A percentile compares a stretch with the other conserved stretches of the same genome.
These are phyloP conservation scores for Tipula lateralis DNA, from an alignment of 2,888 invertebrate species.

Conservation along the genomic window DNA sequence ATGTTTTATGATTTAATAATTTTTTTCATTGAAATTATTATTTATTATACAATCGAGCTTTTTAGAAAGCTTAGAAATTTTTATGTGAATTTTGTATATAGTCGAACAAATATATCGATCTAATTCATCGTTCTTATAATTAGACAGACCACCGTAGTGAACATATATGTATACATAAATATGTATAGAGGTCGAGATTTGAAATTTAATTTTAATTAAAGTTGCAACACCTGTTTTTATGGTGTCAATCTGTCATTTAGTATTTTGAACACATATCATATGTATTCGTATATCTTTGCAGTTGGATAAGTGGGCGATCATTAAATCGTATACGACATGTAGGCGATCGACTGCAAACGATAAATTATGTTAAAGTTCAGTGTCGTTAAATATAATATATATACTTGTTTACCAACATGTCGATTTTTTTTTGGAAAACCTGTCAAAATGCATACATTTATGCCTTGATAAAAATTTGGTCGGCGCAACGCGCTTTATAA, in stretches of 20 bases:
- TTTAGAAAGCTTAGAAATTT: not conserved
- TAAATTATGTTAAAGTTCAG: not conserved
- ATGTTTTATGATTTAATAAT: conserved; percentile 13
- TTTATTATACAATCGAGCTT: not conserved
- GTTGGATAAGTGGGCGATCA: not conserved
- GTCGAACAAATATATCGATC: not conserved
- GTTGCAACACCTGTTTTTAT: not conserved
- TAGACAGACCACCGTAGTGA: conserved; percentile 4
- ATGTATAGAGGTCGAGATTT: not conserved
- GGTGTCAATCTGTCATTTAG: not conserved
- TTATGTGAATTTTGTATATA: not conserved
- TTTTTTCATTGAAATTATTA: not conserved
- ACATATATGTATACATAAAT: not conserved
- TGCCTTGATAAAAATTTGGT: too few relatives aligned
- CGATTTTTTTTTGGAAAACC: too few relatives aligned
- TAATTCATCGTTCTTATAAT: not conserved
- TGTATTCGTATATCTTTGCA: too few relatives aligned
- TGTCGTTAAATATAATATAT: not conserved
- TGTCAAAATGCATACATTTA: too few relatives aligned
- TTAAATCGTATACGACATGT: not conserved
- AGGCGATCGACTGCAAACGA: not conserved
- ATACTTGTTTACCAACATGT: not conserved
- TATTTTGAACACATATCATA: too few relatives aligned
- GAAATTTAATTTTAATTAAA: not conserved
- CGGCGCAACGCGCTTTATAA: too few relatives aligned